Conservation (phyloP, 2,797 vertebrate genomes). For the Nannoperca australis region DNA sequence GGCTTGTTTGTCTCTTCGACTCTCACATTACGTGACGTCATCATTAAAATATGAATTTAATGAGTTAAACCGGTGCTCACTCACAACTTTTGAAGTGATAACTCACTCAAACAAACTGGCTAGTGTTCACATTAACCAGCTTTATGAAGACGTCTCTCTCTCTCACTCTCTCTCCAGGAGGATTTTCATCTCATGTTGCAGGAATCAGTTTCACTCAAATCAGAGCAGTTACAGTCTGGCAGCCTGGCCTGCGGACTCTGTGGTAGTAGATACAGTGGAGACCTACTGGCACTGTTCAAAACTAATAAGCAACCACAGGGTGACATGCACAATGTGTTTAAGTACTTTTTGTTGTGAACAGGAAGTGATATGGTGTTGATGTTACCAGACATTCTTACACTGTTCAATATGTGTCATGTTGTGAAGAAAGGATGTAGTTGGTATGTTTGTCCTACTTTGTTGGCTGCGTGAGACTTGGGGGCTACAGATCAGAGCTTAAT, state of each 20-base stretch:
- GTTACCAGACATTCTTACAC: neutral
- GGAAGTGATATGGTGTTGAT: neutral
- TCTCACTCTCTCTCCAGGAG: neutral
- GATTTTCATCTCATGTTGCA: constrained; percentile 31
- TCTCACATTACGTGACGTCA: neutral
- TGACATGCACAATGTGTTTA: constrained; percentile 6
- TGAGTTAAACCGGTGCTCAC: neutral
- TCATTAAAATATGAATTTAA: neutral
- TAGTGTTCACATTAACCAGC: neutral
- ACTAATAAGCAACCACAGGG: constrained; percentile 13
- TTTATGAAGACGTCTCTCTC: neutral
- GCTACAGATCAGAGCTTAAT: too few species aligned
- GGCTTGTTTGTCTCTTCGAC: neutral
- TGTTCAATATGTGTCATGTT: neutral
- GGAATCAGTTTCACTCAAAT: constrained; percentile 40
- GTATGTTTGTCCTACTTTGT: too few species aligned
- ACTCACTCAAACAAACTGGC: neutral
- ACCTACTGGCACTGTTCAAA: constrained; percentile 32
- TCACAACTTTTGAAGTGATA: neutral
- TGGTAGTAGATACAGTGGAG: constrained; percentile 1
- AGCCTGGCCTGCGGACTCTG: constrained; percentile 13
- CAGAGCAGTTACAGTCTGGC: neutral
- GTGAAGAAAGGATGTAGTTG: neutral
- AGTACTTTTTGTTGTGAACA: neutral
- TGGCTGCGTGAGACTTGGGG: neutral